Base-by-base conservation (phyloP, 2,888 invertebrate species). In the Polyommatus icarus region DNA sequence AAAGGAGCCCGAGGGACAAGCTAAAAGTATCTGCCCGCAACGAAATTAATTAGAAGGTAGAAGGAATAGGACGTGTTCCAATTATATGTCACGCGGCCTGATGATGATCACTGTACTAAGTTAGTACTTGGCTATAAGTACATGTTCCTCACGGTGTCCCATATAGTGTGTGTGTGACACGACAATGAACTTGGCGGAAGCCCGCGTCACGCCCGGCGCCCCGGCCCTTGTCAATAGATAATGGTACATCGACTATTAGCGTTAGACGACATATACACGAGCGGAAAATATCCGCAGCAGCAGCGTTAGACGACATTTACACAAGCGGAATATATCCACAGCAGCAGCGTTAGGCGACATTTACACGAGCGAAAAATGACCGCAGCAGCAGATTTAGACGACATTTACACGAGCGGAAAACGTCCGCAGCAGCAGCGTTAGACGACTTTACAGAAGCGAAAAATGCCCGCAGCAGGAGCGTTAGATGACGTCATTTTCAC, bases 151-250 rank as follows among this genome's bases (percentile, higher is more conserved):
- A 76, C 73, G 50, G 67, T 40, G 32, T 36, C 84, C 83, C 82
- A 82, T 85, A 80, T 71, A 81, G 83, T 81, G 80, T 77, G 83
- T 81, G 83, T 82, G 84, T 78, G 80, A 82, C 86, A 87, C 88
- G 92, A 91, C 93, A 93, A 93, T 93, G 93, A 94, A 92, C 93
- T 93, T 92, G 89, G 88, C 92, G 93, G 93, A 93, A 92, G 87
- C 89, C 85, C 83, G 88, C 88, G 93, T 94, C 93, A 93, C 92
- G 93, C 91, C 88, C 87, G 73, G 90, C 87, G 88, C 85, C 86
- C 80, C 91, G 92, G 73, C 73, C 75, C 75, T 24, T 54, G 75
- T 50, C 84, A 79, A 80, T 83, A 85, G 87, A 90, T 91, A 89
- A 87, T 85, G 82, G 75, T 8, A 84, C 72, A 73, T 54, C 36